These are phyloP conservation scores for Spilogale gracilis DNA, from an alignment of 2,113 vertebrate species.

Conservation along the genomic window DNA sequence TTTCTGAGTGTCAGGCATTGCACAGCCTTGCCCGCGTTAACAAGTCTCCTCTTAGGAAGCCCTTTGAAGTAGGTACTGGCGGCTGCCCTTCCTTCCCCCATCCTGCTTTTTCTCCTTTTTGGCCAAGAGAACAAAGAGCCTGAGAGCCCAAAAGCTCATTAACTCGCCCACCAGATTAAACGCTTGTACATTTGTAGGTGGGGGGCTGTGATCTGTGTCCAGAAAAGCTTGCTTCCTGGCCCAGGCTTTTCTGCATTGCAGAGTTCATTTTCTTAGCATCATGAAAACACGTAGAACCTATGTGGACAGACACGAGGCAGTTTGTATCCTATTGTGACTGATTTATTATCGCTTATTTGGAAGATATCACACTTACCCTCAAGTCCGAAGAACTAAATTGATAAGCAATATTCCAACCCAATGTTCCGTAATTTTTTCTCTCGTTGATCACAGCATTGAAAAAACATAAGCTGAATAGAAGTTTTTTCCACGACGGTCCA, in stretches of 20 bases:
- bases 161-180: neutral
- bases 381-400: conserved; percentile 84
- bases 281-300: neutral
- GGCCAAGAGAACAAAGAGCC: neutral
- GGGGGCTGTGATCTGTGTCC: neutral
- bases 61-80: neutral
- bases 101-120: neutral
- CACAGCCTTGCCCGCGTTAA: neutral
- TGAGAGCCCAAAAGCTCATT: neutral
- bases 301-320: neutral
- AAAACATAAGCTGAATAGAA: conserved; percentile 85
- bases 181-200: too few species aligned
- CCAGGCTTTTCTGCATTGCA: neutral
- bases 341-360: neutral
- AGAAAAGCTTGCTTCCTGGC: neutral
- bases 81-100: too few species aligned
- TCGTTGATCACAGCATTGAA: conserved; percentile 86
- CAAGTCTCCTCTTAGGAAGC: neutral
- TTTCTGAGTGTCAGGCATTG: too few species aligned
- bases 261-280: neutral
- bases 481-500: conserved; percentile 83
- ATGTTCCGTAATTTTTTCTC: conserved; percentile 82
- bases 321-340: neutral
- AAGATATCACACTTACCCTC: conserved; percentile 79
- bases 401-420: conserved; percentile 87